Evolutionary conservation across 2,797 vertebrate species (phyloP).

Genomic region (Darevskia nairensis): DNA sequence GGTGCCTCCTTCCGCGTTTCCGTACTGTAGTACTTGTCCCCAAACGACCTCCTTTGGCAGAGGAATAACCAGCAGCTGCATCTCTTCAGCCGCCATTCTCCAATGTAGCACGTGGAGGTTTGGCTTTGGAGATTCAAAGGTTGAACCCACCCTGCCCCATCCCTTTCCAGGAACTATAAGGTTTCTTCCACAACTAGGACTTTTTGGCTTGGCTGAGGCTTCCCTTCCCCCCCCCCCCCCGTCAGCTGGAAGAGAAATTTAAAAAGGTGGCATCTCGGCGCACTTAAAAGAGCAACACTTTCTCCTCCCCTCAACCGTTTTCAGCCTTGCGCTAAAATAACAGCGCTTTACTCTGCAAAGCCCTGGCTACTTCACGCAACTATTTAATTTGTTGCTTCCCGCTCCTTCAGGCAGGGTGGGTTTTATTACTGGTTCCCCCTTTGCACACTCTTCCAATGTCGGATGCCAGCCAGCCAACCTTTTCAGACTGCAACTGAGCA

Average conservation of each 20-base stretch:
- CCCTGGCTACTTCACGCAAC: too few species aligned
- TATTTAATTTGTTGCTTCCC: too few species aligned
- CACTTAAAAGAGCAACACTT: too few species aligned
- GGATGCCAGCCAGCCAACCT: too few species aligned
- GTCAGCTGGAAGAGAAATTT: not conserved
- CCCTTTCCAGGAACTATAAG: not conserved
- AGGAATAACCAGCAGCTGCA: constrained; percentile 37
- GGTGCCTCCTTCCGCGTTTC: constrained; percentile 56
- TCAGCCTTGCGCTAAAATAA: too few species aligned
- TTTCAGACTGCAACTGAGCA: too few species aligned
- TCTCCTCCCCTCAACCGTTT: too few species aligned
- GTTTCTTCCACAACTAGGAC: too few species aligned
- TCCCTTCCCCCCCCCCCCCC: too few species aligned
- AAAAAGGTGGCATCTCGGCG: not conserved
- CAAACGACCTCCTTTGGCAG: constrained; percentile 43
- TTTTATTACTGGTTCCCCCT: not conserved
- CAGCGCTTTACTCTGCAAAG: too few species aligned
- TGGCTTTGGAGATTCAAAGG: not conserved
- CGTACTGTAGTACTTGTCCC: constrained; percentile 38
- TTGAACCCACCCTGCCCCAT: constrained; percentile 46
- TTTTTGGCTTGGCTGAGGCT: too few species aligned
- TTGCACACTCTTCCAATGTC: not conserved
- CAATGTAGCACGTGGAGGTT: constrained; percentile 48
- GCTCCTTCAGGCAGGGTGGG: too few species aligned
- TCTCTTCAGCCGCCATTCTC: constrained; percentile 47